A percentile compares a stretch with the other conserved stretches of the same genome.
Conservation (phyloP, 2,797 vertebrate species). For the Argyrosomus regius region DNA sequence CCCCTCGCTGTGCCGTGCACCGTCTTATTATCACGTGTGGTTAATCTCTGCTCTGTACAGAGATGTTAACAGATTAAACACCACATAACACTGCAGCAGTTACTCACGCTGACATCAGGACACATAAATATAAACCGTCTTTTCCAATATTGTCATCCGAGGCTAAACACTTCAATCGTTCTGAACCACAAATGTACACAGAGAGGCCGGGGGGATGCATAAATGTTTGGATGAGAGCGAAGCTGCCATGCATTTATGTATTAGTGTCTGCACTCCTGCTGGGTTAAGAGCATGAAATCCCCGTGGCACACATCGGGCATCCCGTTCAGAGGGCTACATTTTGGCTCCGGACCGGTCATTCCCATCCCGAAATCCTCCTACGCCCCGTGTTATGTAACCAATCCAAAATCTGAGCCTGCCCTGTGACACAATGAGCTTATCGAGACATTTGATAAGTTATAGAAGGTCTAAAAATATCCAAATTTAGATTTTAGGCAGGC, state of each 20-base stretch:
- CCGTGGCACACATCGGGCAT: constrained; percentile 35
- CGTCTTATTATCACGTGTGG: constrained; percentile 47
- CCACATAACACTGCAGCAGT: constrained; percentile 24
- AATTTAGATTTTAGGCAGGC: not conserved
- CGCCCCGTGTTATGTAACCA: constrained; percentile 66
- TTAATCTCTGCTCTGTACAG: constrained; percentile 45
- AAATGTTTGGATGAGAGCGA: constrained; percentile 70
- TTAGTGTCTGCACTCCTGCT: constrained; percentile 71
- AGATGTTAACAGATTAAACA: constrained; percentile 58
- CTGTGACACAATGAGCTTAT: constrained; percentile 55
- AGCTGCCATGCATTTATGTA: constrained; percentile 76
- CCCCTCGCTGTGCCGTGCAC: constrained; percentile 12
- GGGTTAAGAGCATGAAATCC: constrained; percentile 71
- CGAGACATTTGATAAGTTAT: constrained; percentile 58
- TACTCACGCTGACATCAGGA: constrained; percentile 6
- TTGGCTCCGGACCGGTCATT: constrained; percentile 60
- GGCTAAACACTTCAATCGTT: constrained; percentile 61
- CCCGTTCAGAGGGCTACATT: constrained; percentile 30
- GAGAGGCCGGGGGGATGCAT: constrained; percentile 53
- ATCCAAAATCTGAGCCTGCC: constrained; percentile 39
- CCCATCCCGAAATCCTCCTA: constrained; percentile 66
- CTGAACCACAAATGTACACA: constrained; percentile 50
- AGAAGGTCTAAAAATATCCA: constrained; percentile 4
- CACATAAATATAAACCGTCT: constrained; percentile 42
- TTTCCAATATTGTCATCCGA: constrained; percentile 30